phyloP scores from a whole-genome alignment of 2,797 vertebrate genomes.

The Gymnodraco acuticeps region DNA sequence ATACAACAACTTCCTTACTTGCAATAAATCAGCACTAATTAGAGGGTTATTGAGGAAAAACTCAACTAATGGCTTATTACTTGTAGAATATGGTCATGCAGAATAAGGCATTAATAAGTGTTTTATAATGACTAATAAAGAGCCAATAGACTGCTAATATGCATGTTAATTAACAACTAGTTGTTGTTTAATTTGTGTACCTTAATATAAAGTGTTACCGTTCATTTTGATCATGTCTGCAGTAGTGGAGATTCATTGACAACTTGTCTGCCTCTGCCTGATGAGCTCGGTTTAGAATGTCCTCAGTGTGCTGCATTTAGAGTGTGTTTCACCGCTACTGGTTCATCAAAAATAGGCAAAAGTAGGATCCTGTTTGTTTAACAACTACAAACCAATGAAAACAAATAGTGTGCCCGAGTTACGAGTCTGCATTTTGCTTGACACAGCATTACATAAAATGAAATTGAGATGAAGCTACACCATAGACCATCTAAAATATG shows the following conservation, averaged over 20 bases:
- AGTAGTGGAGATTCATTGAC: slow-evolving; percentile 27
- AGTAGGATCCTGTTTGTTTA: background rate
- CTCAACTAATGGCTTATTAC: too few species aligned
- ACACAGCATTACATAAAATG: background rate
- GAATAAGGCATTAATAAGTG: too few species aligned
- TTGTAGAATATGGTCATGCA: too few species aligned
- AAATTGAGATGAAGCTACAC: slow-evolving; percentile 4
- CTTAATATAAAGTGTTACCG: too few species aligned
- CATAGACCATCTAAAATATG: too few species aligned
- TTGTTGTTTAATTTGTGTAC: too few species aligned
- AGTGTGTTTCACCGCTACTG: slow-evolving; percentile 34
- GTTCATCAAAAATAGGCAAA: background rate
- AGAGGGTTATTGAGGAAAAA: too few species aligned
- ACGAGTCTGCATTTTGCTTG: slow-evolving; percentile 32
- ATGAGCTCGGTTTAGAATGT: slow-evolving; percentile 53
- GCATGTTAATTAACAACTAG: too few species aligned
- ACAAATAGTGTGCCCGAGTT: slow-evolving; percentile 4
- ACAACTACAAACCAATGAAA: background rate
- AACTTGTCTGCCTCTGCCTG: slow-evolving; percentile 27
- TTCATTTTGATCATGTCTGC: slow-evolving; percentile 22
- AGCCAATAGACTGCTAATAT: too few species aligned
- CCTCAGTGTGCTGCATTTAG: slow-evolving; percentile 37
- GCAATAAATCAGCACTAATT: too few species aligned
- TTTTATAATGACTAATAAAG: too few species aligned
- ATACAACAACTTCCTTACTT: too few species aligned